These are phyloP conservation scores for Megathymus violae DNA, from an alignment of 1,140 invertebrate genomes.

Conservation along the genomic window DNA sequence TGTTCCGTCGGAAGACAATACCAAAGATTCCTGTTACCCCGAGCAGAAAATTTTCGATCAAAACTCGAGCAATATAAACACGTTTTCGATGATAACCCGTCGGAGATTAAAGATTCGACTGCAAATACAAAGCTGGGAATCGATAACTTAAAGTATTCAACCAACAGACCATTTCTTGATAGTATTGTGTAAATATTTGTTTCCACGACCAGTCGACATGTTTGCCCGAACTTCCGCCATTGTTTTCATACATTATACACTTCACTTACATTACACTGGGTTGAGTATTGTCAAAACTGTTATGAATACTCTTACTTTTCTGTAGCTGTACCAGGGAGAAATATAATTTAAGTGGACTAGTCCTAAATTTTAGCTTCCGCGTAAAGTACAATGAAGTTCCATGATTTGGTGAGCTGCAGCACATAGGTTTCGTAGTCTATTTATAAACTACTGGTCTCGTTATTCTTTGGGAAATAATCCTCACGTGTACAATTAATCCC, in stretches of 20 bases:
- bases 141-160: slow-evolving; percentile 1
- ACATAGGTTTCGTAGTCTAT: too few relatives aligned
- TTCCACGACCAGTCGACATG: neutral
- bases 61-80: neutral
- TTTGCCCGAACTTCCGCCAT: slow-evolving; percentile 11
- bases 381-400: too few relatives aligned
- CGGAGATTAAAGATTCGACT: neutral
- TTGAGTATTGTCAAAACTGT: neutral
- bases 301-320: neutral
- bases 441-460: too few relatives aligned
- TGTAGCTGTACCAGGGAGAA: too few relatives aligned
- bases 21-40: neutral
- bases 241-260: slow-evolving; percentile 24
- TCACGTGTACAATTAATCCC: too few relatives aligned
- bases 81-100: neutral
- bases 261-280: neutral
- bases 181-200: slow-evolving; percentile 23
- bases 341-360: too few relatives aligned
- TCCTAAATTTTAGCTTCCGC: neutral
- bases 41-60: neutral
- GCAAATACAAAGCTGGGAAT: slow-evolving; percentile 5
- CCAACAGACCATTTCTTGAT: neutral
- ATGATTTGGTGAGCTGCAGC: too few relatives aligned
- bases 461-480: too few relatives aligned
- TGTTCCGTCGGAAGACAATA: neutral